Evolutionary conservation across 1,140 invertebrate species (phyloP).

Genomic region (Globodera ellingtonae): DNA sequence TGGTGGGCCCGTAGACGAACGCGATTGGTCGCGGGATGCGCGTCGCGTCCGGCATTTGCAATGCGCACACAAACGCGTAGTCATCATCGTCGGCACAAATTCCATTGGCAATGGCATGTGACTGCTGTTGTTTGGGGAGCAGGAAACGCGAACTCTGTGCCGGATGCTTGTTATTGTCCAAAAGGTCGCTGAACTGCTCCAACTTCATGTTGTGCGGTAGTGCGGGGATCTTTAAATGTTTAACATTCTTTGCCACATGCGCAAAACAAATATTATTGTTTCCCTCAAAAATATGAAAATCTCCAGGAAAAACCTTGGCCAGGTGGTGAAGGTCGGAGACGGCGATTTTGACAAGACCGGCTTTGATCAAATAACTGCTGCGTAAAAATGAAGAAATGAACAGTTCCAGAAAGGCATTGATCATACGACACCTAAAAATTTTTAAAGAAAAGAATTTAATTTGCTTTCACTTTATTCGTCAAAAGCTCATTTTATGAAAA

Average conservation of each 20-base stretch:
- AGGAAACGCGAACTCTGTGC: slow-evolving; percentile 16
- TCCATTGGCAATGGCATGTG: not conserved
- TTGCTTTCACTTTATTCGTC: not conserved
- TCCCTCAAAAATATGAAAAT: not conserved
- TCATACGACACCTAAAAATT: slow-evolving; percentile 37
- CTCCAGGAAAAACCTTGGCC: slow-evolving; percentile 45
- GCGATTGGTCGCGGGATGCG: slow-evolving; percentile 48
- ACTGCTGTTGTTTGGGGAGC: not conserved
- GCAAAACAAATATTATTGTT: slow-evolving; percentile 32
- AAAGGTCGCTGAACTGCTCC: slow-evolving; percentile 53
- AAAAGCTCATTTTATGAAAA: no score
- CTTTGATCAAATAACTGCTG: slow-evolving; percentile 49
- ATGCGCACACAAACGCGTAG: slow-evolving; percentile 32
- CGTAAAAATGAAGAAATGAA: slow-evolving; percentile 56
- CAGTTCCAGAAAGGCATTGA: slow-evolving; percentile 54
- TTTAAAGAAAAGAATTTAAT: not conserved
- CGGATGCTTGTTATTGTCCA: slow-evolving; percentile 29
- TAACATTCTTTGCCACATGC: slow-evolving; percentile 5
- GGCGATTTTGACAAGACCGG: slow-evolving; percentile 51
- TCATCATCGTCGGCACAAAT: slow-evolving; percentile 4
- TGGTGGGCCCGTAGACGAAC: slow-evolving; percentile 46
- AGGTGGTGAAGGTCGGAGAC: slow-evolving; percentile 52
- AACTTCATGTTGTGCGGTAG: slow-evolving; percentile 58
- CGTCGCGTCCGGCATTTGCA: slow-evolving; percentile 63
- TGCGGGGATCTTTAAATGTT: slow-evolving; percentile 49